Percentiles rank a stretch among this genome's conserved stretches.
These are phyloP conservation scores for Anastrepha obliqua DNA, from an alignment of 1,140 invertebrate species.

Conservation along the genomic window DNA sequence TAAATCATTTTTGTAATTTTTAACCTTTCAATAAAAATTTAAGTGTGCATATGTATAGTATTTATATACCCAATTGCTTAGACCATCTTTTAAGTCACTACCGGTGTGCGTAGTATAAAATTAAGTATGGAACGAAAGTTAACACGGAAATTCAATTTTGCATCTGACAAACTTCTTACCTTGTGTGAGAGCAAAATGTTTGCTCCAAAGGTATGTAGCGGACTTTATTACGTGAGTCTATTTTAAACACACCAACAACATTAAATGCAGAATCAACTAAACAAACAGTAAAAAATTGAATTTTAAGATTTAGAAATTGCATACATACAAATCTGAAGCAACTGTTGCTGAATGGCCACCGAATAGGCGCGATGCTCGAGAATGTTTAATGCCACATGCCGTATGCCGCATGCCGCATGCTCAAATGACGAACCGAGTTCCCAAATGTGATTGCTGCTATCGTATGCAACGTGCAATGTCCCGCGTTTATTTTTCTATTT, in stretches of 20 bases:
- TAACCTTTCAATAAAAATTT: no score
- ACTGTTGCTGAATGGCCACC: not conserved
- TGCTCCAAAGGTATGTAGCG: not conserved
- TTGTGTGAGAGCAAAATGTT: not conserved
- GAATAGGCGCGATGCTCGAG: not conserved
- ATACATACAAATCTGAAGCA: not conserved
- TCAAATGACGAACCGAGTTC: conserved; percentile 3
- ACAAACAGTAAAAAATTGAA: conserved; percentile 28
- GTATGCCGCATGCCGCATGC: conserved; percentile 3
- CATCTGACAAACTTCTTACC: not conserved
- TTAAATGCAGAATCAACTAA: not conserved
- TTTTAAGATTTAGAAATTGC: conserved; percentile 26
- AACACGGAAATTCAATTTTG: not conserved
- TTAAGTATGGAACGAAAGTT: not conserved
- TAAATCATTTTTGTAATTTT: no score
- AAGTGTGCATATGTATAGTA: no score
- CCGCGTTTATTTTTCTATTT: conserved; percentile 12
- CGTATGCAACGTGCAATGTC: conserved; percentile 7
- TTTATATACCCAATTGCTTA: no score
- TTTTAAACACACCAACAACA: not conserved
- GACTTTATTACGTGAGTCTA: not conserved
- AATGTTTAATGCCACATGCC: not conserved
- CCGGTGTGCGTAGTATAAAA: no score
- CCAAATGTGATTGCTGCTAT: not conserved
- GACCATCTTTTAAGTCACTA: no score